Percentiles rank a stretch among this genome's conserved stretches.
These are phyloP conservation scores for Antrozous pallidus DNA, from an alignment of 2,797 vertebrate species.

Conservation along the genomic window DNA sequence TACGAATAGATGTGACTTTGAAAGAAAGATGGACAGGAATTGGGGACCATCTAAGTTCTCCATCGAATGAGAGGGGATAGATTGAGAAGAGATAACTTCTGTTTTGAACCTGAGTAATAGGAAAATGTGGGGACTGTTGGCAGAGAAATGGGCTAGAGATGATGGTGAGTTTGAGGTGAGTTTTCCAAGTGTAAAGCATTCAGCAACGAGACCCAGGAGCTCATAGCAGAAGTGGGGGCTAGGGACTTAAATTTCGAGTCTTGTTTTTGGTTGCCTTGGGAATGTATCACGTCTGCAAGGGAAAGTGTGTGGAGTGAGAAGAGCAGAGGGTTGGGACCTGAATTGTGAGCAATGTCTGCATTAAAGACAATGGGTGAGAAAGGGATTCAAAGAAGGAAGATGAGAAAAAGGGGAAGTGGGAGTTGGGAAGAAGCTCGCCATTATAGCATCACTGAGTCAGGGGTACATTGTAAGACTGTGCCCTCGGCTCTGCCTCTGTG, in stretches of 20 bases:
- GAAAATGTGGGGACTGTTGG: not conserved
- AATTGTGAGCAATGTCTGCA: not conserved
- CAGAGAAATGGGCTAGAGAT: not conserved
- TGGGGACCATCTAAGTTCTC: not conserved
- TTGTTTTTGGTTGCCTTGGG: not conserved
- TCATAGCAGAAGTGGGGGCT: not conserved
- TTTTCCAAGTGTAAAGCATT: not conserved
- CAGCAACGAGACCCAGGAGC: not conserved
- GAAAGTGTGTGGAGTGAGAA: not conserved
- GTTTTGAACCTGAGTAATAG: not conserved
- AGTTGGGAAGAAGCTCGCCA: not conserved
- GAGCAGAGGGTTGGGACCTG: not conserved
- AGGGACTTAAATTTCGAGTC: not conserved
- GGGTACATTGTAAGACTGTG: not conserved
- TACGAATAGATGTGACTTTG: not conserved
- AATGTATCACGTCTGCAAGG: not conserved
- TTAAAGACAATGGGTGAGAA: not conserved
- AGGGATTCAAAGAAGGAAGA: not conserved
- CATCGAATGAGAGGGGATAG: not conserved
- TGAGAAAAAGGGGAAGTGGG: not conserved
- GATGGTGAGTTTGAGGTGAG: not conserved
- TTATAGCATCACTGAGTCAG: not conserved
- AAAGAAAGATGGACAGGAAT: not conserved
- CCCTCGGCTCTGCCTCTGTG: not conserved
- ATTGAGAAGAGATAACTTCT: not conserved